Base-by-base conservation (phyloP, 2,113 vertebrate species). In the Eulemur macaco region DNA sequence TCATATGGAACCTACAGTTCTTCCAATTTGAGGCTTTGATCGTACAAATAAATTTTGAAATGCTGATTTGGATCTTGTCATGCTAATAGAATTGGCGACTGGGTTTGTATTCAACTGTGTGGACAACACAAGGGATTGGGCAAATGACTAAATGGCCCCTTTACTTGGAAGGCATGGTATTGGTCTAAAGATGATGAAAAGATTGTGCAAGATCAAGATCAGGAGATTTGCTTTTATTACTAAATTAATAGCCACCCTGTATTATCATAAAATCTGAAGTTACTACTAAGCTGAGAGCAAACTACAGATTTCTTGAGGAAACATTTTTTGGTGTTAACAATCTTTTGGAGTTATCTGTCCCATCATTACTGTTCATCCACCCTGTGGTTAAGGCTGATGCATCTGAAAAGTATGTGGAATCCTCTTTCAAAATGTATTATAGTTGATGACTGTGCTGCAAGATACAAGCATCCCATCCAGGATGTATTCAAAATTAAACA, bases 11-110 rank as follows among this genome's bases (percentile, higher is more conserved):
- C 93, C 94, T 96, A 66, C 77, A 97, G 96, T 96, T 97, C 94
- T 97, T 98, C 96, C 96, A 98, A 71, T 97, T 97, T 97, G 94
- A 92, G 90, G 89, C 97, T 97, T 98, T 98, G 97, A 98, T 98
- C 34, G 3, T 96, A 77, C 85, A 98, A 98, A 98, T 97, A 97
- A 98, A 98, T 92, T 92, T 95, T 98, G 97, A 98, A 97, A 92
- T 17, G 21, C 76, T 66, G 76, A 96, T 97, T 94, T 90, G 95
- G 94, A 96, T 97, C 89, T 95, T 92, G 89, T 95, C 97, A 93
- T 85, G 71, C 89, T 95, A 91, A 92, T 74, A 94, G 97, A 97
- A 86, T 85, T 77, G 80, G 89, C 80, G 54, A 82, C 95, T 97
- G 90, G 92, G 89, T 96, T 97, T 90, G 50, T 96, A 77, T 91